Base-by-base conservation (phyloP, 2,888 invertebrate species). In the Caenorhabditis imperialis region DNA sequence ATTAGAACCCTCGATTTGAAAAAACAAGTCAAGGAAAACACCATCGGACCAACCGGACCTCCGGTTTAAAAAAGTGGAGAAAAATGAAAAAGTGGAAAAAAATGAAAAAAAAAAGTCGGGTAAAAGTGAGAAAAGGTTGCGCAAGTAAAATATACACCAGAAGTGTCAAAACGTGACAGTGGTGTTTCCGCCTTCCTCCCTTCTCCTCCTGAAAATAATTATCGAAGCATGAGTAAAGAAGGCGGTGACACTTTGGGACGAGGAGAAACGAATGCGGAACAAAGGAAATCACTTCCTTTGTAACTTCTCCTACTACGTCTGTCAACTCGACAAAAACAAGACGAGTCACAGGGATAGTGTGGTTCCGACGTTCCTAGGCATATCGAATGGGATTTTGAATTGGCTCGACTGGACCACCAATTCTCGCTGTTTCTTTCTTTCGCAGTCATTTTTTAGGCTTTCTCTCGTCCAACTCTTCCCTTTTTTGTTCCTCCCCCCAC, bases 161-260 rank as follows among this genome's bases (percentile, higher is more conserved):
- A 67, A 67, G 44, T 57, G 67, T 55, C 47, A 27, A 50, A 57
- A 45, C 67, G 67, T 67, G 67, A 67, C 65, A 16, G 47, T 47
- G 45, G 35, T 33, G 22, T 14, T 45, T 57, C 37, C 40, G 48
- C 16, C 33, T 16, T 22, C 7, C 30, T 47, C 45, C 25, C 42
- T 25, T 44, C 27, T 35, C 22, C 25, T 23, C 23, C 55, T n/a
- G 33, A 50, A 57, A 65, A 55, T 57, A 57, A 57, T 67, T 51
- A 67, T 42, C 57, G 67, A 51, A 67, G 67, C 57, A 57, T 67
- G 67, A 67, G n/a, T n/a, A n/a, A 57, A 23, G 50, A 18, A 44
- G 16, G 37, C 18, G 44, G 25, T 37, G 30, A 37, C 40, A 55
- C 40, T 51, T 44, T 63, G 37, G 48, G 47, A 27, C 3, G 16